Percentiles rank a stretch among this genome's conserved stretches.
Evolutionary conservation across 2,797 vertebrate species (phyloP).

Genomic region (Phataginus tricuspis): DNA sequence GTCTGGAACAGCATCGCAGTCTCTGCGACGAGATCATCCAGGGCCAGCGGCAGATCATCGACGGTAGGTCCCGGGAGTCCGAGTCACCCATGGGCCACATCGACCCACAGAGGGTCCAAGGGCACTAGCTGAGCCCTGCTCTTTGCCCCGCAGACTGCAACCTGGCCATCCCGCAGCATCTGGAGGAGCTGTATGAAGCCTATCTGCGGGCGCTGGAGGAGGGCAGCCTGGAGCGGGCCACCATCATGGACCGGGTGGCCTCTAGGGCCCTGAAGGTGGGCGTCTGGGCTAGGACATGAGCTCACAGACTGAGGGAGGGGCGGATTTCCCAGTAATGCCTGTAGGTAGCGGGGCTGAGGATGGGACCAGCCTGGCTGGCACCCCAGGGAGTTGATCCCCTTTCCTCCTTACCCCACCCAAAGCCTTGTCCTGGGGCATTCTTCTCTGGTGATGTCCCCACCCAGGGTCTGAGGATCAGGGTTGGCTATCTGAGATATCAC

Average conservation of each 20-base stretch:
- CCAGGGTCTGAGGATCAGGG: neutral
- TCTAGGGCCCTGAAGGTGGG: constrained; percentile 89
- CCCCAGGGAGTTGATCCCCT: neutral
- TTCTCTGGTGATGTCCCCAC: neutral
- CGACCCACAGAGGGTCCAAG: accelerated
- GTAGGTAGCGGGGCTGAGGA: neutral
- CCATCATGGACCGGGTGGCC: constrained; percentile 89
- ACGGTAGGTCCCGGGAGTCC: constrained; percentile 78
- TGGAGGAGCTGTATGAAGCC: constrained; percentile 92
- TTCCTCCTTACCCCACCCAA: neutral
- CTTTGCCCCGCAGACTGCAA: constrained; percentile 88
- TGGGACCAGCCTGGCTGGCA: neutral
- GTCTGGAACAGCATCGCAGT: constrained; percentile 90
- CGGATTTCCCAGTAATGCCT: no score
- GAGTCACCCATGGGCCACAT: accelerated
- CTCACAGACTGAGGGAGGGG: neutral
- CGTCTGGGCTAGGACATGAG: accelerated
- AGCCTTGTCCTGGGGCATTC: neutral
- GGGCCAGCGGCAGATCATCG: constrained; percentile 92
- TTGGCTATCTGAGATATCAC: neutral
- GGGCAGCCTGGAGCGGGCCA: constrained; percentile 88
- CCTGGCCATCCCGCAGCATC: constrained; percentile 88
- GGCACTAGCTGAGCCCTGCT: neutral
- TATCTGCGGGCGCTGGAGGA: constrained; percentile 91
- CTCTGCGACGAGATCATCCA: constrained; percentile 94